Percentiles rank a stretch among this genome's conserved stretches.
Conservation (phyloP, 2,113 vertebrate genomes). For the Hippocampus guttulatus region DNA sequence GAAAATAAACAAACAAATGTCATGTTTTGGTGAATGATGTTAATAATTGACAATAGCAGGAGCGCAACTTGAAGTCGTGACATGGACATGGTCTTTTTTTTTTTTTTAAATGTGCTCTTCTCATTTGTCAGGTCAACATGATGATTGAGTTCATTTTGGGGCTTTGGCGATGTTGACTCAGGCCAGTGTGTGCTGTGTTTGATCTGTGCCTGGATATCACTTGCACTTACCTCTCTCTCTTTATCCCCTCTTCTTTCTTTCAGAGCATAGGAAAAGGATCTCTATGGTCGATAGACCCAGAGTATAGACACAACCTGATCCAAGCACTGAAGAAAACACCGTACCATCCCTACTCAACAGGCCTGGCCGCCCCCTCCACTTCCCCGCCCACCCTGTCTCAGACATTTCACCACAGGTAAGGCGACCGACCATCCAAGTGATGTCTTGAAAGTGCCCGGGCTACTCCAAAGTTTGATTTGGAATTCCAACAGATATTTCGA, state of each 20-base stretch:
- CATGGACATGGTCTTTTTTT: slow-evolving; percentile 19
- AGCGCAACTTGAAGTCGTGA: background rate
- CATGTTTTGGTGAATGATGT: background rate
- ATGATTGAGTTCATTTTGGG: slow-evolving; percentile 31
- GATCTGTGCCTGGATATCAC: slow-evolving; percentile 21
- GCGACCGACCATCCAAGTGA: background rate
- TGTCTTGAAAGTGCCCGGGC: background rate
- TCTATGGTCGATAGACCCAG: slow-evolving; percentile 99
- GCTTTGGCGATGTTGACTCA: slow-evolving; percentile 25
- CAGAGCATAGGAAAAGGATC: slow-evolving; percentile 99
- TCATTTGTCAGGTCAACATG: slow-evolving; percentile 38
- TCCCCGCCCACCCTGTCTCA: slow-evolving; percentile 84
- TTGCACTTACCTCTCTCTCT: slow-evolving; percentile 29
- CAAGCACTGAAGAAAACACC: slow-evolving; percentile 99
- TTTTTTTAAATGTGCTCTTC: slow-evolving; percentile 9
- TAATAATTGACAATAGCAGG: background rate
- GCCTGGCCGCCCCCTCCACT: slow-evolving; percentile 79
- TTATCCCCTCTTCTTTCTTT: slow-evolving; percentile 27
- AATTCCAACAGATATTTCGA: background rate
- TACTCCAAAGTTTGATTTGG: background rate
- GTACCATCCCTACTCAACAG: slow-evolving; percentile 91
- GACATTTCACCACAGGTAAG: slow-evolving; percentile 92
- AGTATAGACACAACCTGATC: slow-evolving; percentile 99
- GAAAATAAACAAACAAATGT: no score
- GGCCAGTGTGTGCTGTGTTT: slow-evolving; percentile 29